Percentiles rank a stretch among this genome's conserved stretches.
These are phyloP conservation scores for Pachyuromys duprasi DNA, from an alignment of 2,797 vertebrate species.

Conservation along the genomic window DNA sequence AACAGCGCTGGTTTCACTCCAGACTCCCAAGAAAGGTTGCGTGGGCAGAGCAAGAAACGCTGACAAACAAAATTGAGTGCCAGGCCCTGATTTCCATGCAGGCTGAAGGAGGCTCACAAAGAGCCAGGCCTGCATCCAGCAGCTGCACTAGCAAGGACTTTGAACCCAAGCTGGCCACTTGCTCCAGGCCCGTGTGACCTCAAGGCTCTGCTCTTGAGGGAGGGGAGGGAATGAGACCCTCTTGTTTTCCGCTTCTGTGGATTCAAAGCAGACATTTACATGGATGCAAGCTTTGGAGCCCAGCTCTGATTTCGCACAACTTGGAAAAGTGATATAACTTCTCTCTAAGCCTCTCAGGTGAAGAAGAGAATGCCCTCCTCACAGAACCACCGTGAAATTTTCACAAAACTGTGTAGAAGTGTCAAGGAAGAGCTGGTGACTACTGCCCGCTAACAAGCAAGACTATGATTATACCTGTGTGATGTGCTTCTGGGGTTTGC, in stretches of 20 bases:
- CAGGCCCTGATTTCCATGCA: not conserved
- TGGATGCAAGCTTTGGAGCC: not conserved
- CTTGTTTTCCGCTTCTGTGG: not conserved
- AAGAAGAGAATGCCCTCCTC: not conserved
- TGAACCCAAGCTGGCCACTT: not conserved
- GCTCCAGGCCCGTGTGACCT: accelerated
- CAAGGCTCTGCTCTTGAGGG: not conserved
- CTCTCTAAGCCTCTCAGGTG: not conserved
- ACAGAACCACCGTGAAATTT: not conserved
- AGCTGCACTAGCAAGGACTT: not conserved
- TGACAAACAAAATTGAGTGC: slow-evolving; percentile 71
- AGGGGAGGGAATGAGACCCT: accelerated
- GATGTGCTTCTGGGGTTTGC: not conserved
- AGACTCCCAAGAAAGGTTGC: slow-evolving; percentile 75
- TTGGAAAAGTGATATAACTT: not conserved
- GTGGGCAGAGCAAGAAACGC: slow-evolving; percentile 73
- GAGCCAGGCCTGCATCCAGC: not conserved
- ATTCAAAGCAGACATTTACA: not conserved
- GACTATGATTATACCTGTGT: accelerated
- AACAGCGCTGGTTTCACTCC: slow-evolving; percentile 72
- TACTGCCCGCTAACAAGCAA: not conserved
- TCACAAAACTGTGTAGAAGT: not conserved
- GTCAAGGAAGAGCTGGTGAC: not conserved
- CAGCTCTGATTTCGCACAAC: not conserved
- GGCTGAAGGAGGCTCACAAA: not conserved